Percentiles rank a stretch among this genome's conserved stretches.
These are phyloP conservation scores for Drosophila nikananu DNA, from an alignment of 1,140 invertebrate genomes.

Conservation along the genomic window DNA sequence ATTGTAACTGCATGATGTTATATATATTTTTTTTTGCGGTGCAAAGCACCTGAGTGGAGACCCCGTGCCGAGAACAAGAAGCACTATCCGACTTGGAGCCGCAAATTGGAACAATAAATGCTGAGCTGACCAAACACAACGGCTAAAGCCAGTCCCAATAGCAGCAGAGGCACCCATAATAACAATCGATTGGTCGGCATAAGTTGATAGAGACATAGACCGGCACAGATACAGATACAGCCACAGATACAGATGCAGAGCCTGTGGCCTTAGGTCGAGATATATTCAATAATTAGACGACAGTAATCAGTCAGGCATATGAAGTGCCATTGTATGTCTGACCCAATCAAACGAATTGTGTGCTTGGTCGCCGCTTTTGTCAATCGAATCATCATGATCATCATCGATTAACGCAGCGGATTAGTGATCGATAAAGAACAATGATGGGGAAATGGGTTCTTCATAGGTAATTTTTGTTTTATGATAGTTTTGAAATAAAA, in stretches of 20 bases:
- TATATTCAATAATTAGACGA: slow-evolving; percentile 29
- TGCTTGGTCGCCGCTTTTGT: slow-evolving; percentile 11
- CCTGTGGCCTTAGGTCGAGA: slow-evolving; percentile 18
- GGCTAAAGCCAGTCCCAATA: slow-evolving; percentile 19
- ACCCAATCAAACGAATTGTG: slow-evolving; percentile 37
- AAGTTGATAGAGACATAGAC: slow-evolving; percentile 50
- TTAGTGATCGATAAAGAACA: slow-evolving; percentile 7
- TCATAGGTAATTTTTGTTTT: not conserved
- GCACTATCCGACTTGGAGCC: slow-evolving; percentile 26
- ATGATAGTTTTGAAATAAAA: no score
- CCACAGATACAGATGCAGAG: not conserved
- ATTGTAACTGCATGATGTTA: not conserved
- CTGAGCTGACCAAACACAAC: slow-evolving; percentile 38
- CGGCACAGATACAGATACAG: slow-evolving; percentile 14
- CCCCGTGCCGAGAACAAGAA: slow-evolving; percentile 26
- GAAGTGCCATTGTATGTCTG: slow-evolving; percentile 20
- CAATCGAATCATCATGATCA: slow-evolving; percentile 17
- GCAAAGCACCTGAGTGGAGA: slow-evolving; percentile 14
- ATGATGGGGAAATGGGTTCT: not conserved
- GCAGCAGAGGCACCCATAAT: slow-evolving; percentile 21
- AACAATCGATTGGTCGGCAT: slow-evolving; percentile 55
- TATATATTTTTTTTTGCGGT: not conserved
- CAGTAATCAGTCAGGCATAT: slow-evolving; percentile 40
- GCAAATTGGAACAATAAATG: slow-evolving; percentile 59
- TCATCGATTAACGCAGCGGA: slow-evolving; percentile 15